Conservation (phyloP, 2,888 invertebrate genomes). For the Caenorhabditis japonica region DNA sequence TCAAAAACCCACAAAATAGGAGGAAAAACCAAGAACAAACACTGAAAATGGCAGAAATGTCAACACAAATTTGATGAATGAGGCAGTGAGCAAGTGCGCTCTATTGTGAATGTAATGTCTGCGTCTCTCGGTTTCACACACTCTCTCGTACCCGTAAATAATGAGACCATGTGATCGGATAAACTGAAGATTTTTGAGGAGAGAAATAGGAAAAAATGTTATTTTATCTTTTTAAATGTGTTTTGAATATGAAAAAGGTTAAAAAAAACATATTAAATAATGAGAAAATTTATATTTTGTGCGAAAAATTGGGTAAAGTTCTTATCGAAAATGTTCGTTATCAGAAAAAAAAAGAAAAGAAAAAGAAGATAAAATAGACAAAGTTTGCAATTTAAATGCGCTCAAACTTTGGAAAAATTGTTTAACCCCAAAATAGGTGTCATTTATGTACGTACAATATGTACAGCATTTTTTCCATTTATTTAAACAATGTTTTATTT, state of each 20-base stretch:
- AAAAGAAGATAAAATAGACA: constrained; percentile 42
- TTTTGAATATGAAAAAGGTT: too few relatives aligned
- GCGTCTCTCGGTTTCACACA: constrained; percentile 7
- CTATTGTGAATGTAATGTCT: constrained; percentile 13
- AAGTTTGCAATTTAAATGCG: constrained; percentile 48
- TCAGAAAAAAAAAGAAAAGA: constrained; percentile 36
- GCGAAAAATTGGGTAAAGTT: neutral
- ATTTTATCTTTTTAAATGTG: too few relatives aligned
- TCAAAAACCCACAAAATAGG: constrained; percentile 2
- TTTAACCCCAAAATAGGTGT: constrained; percentile 33
- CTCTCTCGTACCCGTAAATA: constrained; percentile 5
- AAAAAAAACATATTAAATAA: too few relatives aligned
- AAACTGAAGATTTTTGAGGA: constrained; percentile 1
- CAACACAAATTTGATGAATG: constrained; percentile 18
- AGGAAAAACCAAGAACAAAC: constrained; percentile 29
- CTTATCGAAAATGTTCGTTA: constrained; percentile 14
- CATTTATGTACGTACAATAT: constrained; percentile 34
- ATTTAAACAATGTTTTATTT: too few relatives aligned
- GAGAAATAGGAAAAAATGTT: neutral
- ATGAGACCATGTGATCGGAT: constrained; percentile 12
- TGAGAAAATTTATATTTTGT: constrained; percentile 1
- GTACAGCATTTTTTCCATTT: too few relatives aligned
- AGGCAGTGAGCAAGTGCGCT: constrained; percentile 17
- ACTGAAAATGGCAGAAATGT: constrained; percentile 2
- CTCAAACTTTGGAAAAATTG: too few relatives aligned